These are phyloP conservation scores for Cremastinae sp. DNA, from an alignment of 2,888 invertebrate species.

Conservation along the genomic window DNA sequence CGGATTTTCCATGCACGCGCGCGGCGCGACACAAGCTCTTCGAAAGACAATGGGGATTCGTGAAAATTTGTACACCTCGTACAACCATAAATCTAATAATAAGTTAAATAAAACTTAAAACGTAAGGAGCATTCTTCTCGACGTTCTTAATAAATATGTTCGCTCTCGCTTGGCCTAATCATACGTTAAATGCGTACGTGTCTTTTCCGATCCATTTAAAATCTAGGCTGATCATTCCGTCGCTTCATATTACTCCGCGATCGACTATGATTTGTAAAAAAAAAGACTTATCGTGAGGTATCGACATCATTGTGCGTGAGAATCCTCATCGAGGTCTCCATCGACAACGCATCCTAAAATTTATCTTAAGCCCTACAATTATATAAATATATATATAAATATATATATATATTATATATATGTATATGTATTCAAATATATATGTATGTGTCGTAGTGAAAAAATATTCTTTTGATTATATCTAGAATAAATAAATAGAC, in stretches of 20 bases:
- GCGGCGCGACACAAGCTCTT: neutral
- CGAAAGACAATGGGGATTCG: too few species aligned
- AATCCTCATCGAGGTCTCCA: conserved; percentile 1
- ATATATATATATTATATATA: conserved; percentile 48
- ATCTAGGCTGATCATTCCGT: neutral
- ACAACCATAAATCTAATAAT: too few species aligned
- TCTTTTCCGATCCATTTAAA: neutral
- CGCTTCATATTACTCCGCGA: conserved; percentile 25
- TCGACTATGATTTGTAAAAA: conserved; percentile 6
- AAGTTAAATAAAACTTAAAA: too few species aligned
- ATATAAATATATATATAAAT: conserved; percentile 59
- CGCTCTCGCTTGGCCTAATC: too few species aligned
- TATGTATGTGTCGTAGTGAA: conserved; percentile 29
- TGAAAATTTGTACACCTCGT: too few species aligned
- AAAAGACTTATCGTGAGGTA: conserved; percentile 6
- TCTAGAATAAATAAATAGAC: conserved; percentile 31
- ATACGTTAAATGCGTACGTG: neutral
- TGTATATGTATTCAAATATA: conserved; percentile 25
- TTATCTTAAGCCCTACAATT: conserved; percentile 46
- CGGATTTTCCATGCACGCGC: neutral
- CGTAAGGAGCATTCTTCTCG: too few species aligned
- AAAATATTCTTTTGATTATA: conserved; percentile 46
- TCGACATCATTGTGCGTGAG: conserved; percentile 33
- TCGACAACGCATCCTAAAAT: conserved; percentile 38
- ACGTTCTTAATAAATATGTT: too few species aligned